These are phyloP conservation scores for Apteryx mantelli DNA, from an alignment of 2,113 vertebrate genomes.

Conservation along the genomic window DNA sequence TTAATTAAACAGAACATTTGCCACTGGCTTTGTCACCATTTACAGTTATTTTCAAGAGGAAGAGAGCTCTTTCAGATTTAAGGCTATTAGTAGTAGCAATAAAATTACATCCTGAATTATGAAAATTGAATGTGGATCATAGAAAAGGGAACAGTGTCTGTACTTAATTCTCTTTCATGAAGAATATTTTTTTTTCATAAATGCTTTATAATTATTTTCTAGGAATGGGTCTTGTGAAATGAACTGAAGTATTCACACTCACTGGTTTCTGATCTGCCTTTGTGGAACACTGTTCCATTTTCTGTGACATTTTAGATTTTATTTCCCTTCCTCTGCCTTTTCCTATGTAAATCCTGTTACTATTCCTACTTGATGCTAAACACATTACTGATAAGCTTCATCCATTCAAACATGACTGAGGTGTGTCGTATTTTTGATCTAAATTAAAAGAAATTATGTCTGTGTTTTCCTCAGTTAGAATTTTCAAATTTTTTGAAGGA, in stretches of 20 bases:
- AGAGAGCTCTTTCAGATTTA: neutral
- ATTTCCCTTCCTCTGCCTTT: neutral
- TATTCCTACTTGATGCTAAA: neutral
- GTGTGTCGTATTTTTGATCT: neutral
- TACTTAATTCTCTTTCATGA: slow-evolving; percentile 39
- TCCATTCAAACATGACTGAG: neutral
- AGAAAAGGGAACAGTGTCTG: slow-evolving; percentile 9
- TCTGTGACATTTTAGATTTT: neutral
- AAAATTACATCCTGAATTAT: neutral
- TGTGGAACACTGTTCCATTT: neutral
- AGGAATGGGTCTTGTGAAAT: neutral
- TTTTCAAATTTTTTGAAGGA: neutral
- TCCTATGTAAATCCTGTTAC: neutral
- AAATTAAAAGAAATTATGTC: neutral
- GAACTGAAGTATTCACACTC: neutral
- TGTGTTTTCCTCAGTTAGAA: neutral
- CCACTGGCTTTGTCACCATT: slow-evolving; percentile 1
- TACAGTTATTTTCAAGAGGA: slow-evolving; percentile 24
- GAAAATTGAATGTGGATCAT: neutral
- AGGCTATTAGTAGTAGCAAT: neutral
- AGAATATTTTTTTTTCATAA: slow-evolving; percentile 47
- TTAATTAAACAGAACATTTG: slow-evolving; percentile 38
- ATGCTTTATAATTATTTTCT: slow-evolving; percentile 13
- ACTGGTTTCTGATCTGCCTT: neutral
- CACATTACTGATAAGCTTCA: neutral